Conservation (phyloP, 2,113 vertebrate species). For the Ranitomeya imitator region DNA sequence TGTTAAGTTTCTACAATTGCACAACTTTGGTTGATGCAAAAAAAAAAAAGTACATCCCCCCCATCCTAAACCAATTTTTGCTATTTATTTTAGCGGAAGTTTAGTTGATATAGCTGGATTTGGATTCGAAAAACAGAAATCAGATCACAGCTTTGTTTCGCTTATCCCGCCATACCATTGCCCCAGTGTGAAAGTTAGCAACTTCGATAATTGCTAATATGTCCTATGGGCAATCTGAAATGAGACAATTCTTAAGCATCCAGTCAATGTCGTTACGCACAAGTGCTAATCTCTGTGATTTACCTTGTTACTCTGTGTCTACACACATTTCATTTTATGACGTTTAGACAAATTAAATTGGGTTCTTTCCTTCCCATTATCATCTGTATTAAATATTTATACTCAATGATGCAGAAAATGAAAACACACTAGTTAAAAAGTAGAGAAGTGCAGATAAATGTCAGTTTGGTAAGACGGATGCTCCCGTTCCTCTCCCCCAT, state of each 20-base stretch:
- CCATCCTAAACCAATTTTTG: too few species aligned
- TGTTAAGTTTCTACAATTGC: neutral
- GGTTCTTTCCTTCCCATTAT: neutral
- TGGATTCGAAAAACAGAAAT: neutral
- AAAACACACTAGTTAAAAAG: neutral
- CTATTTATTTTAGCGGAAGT: too few species aligned
- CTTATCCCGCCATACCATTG: conserved; percentile 30
- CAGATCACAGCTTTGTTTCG: conserved; percentile 32
- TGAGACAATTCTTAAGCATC: conserved; percentile 44
- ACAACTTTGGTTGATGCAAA: too few species aligned
- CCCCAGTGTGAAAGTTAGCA: conserved; percentile 46
- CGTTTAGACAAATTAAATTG: neutral
- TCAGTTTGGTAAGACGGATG: neutral
- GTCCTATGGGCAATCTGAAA: conserved; percentile 47
- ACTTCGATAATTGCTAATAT: conserved; percentile 50
- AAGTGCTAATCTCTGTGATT: conserved; percentile 33
- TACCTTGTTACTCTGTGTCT: neutral
- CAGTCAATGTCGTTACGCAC: conserved; percentile 25
- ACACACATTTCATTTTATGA: neutral
- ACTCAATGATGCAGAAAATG: conserved; percentile 22
- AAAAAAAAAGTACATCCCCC: too few species aligned
- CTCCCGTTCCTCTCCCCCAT: conserved; percentile 34
- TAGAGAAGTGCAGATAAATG: conserved; percentile 6
- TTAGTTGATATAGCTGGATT: neutral
- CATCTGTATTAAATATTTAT: conserved; percentile 50